These are phyloP conservation scores for Antheraea mylitta DNA, from an alignment of 1,140 invertebrate species.

Conservation along the genomic window DNA sequence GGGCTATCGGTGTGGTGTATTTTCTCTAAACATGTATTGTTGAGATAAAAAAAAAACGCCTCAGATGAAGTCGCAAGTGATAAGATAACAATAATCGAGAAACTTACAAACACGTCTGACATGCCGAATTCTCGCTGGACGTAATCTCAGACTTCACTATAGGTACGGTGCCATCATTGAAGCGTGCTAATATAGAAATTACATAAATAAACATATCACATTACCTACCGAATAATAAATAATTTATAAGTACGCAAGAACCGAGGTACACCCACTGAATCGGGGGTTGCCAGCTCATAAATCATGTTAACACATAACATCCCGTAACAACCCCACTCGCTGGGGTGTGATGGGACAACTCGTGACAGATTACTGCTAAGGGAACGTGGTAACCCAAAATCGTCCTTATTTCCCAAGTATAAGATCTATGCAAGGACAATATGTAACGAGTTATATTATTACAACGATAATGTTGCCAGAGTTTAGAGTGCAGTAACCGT, in stretches of 20 bases:
- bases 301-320: conserved; percentile 75
- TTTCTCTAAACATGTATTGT: no score
- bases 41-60: no score
- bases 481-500: conserved; percentile 49
- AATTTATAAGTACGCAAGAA: background rate
- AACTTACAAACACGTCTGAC: no score
- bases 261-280: background rate
- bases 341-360: conserved; percentile 54
- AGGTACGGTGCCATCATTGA: no score
- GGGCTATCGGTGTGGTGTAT: no score
- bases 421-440: conserved; percentile 14
- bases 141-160: no score
- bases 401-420: conserved; percentile 25
- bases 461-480: conserved; percentile 59
- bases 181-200: background rate
- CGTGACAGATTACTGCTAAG: conserved; percentile 56
- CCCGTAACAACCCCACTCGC: conserved; percentile 45
- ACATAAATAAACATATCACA: background rate
- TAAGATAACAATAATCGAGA: no score
- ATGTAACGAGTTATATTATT: conserved; percentile 56
- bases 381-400: conserved; percentile 22
- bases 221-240: background rate
- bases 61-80: no score
- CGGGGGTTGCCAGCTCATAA: conserved; percentile 58
- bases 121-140: no score